These are phyloP conservation scores for Himalopsyche tibetana DNA, from an alignment of 2,888 invertebrate genomes.

Conservation along the genomic window DNA sequence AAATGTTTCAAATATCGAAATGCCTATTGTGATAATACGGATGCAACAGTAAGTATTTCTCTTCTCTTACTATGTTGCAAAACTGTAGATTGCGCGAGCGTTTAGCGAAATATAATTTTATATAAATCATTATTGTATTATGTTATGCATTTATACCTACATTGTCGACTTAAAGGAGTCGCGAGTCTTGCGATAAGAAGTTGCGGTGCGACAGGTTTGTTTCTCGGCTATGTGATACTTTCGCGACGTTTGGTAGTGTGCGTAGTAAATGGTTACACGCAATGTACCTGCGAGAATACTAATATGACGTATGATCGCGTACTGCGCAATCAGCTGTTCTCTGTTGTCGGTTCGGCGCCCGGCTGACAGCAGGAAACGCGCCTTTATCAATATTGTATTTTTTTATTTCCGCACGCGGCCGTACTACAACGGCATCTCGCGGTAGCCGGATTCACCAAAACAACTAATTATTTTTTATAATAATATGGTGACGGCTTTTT, in stretches of 20 bases:
- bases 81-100: neutral
- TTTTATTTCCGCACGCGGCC: slow-evolving; percentile 16
- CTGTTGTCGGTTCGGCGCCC: slow-evolving; percentile 30
- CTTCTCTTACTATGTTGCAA: neutral
- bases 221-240: slow-evolving; percentile 34
- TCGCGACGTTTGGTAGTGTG: slow-evolving; percentile 9
- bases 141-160: neutral
- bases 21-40: neutral
- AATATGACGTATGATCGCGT: slow-evolving; percentile 34
- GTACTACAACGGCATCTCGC: slow-evolving; percentile 9
- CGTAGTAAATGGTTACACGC: slow-evolving; percentile 21
- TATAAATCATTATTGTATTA: neutral
- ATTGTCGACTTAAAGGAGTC: slow-evolving; percentile 2
- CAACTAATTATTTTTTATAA: no score
- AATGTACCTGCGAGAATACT: neutral
- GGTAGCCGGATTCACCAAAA: neutral
- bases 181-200: slow-evolving; percentile 10
- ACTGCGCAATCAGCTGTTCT: slow-evolving; percentile 34
- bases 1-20: neutral
- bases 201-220: slow-evolving; percentile 5
- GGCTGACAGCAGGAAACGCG: slow-evolving; percentile 34
- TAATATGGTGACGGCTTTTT: no score
- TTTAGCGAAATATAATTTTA: slow-evolving; percentile 1
- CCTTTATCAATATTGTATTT: slow-evolving; percentile 25
- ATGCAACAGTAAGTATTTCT: neutral